Percentiles rank a stretch among this genome's conserved stretches.
These are phyloP conservation scores for Rhagium mordax DNA, from an alignment of 2,888 invertebrate species.

Conservation along the genomic window DNA sequence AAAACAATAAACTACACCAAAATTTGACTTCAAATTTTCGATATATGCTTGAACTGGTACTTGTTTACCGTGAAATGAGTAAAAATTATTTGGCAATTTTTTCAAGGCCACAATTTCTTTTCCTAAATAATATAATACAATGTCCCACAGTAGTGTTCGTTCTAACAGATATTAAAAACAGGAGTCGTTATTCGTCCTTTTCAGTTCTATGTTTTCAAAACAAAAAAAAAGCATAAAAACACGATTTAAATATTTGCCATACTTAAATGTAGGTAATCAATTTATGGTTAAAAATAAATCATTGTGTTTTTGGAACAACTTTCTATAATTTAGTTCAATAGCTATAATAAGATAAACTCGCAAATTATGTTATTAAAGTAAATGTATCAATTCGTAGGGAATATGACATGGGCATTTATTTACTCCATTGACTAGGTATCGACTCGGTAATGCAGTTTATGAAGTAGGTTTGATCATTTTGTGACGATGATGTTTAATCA, in stretches of 20 bases:
- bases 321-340: not conserved
- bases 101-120: not conserved
- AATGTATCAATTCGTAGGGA: no score
- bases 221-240: not conserved
- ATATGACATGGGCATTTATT: no score
- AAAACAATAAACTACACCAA: not conserved
- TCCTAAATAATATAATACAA: not conserved
- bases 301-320: not conserved
- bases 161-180: not conserved
- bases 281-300: not conserved
- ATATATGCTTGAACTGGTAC: not conserved
- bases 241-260: not conserved
- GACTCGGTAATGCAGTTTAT: no score
- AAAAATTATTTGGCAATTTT: not conserved
- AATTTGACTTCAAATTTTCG: constrained; percentile 1
- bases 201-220: not conserved
- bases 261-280: not conserved
- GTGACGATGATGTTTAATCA: no score
- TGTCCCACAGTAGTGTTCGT: not conserved
- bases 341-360: not conserved
- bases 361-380: not conserved
- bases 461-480: no score
- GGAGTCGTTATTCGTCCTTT: not conserved
- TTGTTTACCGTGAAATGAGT: constrained; percentile 15
- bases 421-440: no score